A percentile compares a stretch with the other conserved stretches of the same genome.
Evolutionary conservation across 2,797 vertebrate genomes (phyloP).

Genomic region (Strix occidentalis): DNA sequence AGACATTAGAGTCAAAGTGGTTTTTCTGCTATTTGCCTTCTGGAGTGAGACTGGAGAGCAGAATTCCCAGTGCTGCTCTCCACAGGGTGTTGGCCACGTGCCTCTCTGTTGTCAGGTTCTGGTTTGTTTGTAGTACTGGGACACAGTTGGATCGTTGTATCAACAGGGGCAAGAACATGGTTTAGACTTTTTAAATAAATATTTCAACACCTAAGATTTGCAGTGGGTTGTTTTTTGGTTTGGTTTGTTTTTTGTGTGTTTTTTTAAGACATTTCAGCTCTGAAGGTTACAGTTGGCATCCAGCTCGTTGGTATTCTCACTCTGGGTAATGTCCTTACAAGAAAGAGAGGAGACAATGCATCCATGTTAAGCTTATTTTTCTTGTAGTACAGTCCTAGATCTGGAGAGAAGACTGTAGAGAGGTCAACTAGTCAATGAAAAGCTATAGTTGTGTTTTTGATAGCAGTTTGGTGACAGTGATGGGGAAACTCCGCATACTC

Average conservation of each 20-base stretch:
- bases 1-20: neutral
- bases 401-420: neutral
- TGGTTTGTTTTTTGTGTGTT: neutral
- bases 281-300: neutral
- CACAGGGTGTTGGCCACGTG: fast-evolving
- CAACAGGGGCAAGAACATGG: neutral
- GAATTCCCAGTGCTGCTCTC: fast-evolving
- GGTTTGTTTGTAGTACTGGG: neutral
- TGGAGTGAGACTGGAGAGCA: neutral
- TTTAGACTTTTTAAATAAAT: neutral
- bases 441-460: neutral
- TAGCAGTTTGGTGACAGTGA: neutral
- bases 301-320: neutral
- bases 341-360: neutral
- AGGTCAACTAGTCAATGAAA: neutral
- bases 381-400: neutral
- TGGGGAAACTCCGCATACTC: neutral
- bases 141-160: neutral
- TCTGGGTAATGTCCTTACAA: neutral
- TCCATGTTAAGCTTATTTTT: neutral
- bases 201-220: neutral
- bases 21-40: neutral
- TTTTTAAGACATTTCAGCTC: neutral
- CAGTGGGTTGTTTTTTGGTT: neutral
- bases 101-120: neutral